A percentile compares a stretch with the other conserved stretches of the same genome.
Conservation (phyloP, 2,113 vertebrate species). For the Myotis yumanensis region DNA sequence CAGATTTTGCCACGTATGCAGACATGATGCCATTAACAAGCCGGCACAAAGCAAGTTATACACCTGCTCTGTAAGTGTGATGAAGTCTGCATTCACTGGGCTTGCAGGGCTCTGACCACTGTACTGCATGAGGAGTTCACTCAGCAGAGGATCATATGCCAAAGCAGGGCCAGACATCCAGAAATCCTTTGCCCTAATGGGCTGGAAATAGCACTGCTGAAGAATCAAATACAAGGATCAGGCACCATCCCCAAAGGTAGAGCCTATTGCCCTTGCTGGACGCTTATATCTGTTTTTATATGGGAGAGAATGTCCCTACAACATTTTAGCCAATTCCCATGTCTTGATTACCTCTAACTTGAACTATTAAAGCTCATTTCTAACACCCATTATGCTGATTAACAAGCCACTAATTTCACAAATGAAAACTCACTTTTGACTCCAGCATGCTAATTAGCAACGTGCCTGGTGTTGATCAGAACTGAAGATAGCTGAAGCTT, state of each 20-base stretch:
- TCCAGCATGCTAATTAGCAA: conserved; percentile 75
- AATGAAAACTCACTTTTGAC: conserved; percentile 75
- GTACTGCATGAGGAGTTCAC: not conserved
- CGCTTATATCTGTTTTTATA: conserved; percentile 29
- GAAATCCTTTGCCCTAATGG: not conserved
- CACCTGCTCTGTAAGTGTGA: not conserved
- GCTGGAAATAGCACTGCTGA: not conserved
- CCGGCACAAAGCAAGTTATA: conserved; percentile 13
- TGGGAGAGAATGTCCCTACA: conserved; percentile 18
- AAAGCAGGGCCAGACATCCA: not conserved
- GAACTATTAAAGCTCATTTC: conserved; percentile 68
- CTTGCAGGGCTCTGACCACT: not conserved
- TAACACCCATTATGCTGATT: conserved; percentile 77
- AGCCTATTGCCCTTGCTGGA: not conserved
- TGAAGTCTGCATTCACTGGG: not conserved
- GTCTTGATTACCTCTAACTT: conserved; percentile 74
- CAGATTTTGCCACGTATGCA: conserved; percentile 35
- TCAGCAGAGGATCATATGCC: not conserved
- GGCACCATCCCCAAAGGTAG: not conserved
- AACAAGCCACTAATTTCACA: conserved; percentile 79
- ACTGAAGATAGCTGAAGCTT: conserved; percentile 75
- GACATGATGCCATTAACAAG: conserved; percentile 37
- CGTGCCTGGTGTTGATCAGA: conserved; percentile 74
- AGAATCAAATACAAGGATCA: not conserved
- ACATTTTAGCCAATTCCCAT: conserved; percentile 53